Evolutionary conservation across 1,140 invertebrate species (phyloP), one percentile per base, ranked within the genome.

Genomic region (Heliothis virescens): DNA sequence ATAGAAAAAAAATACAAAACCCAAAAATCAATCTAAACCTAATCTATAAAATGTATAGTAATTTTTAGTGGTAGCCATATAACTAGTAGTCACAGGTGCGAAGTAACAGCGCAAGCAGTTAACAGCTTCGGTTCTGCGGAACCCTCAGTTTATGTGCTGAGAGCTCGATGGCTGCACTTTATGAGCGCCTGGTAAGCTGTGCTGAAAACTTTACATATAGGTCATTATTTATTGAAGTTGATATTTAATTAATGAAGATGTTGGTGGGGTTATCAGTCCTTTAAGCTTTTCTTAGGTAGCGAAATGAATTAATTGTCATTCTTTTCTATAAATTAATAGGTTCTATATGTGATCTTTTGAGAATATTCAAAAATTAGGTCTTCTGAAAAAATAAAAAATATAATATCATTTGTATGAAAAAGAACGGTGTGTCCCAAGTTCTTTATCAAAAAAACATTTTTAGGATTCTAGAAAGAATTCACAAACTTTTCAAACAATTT

Each of bases 91-190:
- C 52, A 4, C 65, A 69, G 65, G 65, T 69, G 65, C 11, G 5
- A 48, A 52, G 52, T 69, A 26, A 50, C 47, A 47, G 3, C 13
- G 47, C 65, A 50, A 69, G 52, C 52, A 69, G 65, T 13, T 69
- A 69, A 69, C 65, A 69, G 65, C 65, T 52, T 29, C 65, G 48
- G 65, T 52, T 52, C 16, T 16, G 63, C 63, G 47, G 15, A 69
- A 69, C 18, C 48, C 65, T 52, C 21, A 52, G 65, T 69, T 69
- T 69, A 69, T 18, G 48, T 1, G 62, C 41, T 48, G n/a, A n/a
- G 18, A 65, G 62, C 47, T 65, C 62, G 62, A 65, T 65, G 34
- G 62, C 47, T 47, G 34, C 62, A 47, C 47, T 65, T 65, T 65
- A 65, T 16, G 62, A 16, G 62, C 16, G 41, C 18, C 62, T 18